Conservation (phyloP, 2,888 invertebrate species). For the Mesorhabditis sp. region DNA sequence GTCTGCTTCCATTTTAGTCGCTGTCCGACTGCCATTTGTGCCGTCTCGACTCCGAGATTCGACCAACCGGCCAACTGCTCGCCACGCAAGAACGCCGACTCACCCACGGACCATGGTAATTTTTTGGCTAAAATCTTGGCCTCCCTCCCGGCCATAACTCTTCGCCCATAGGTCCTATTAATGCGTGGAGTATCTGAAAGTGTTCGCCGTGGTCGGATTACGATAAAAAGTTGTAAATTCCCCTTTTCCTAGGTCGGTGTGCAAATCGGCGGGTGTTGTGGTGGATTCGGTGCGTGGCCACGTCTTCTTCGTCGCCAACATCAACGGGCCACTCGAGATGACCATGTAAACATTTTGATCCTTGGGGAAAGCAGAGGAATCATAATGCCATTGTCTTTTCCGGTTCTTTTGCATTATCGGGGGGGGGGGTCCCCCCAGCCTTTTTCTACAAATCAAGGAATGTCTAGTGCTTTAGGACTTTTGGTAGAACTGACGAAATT, state of each 20-base stretch:
- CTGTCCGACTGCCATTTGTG: constrained; percentile 9
- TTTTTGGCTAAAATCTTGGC: background rate
- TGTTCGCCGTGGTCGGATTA: too few species aligned
- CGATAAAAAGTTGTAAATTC: too few species aligned
- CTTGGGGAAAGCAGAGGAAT: too few species aligned
- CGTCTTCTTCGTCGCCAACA: constrained; percentile 48
- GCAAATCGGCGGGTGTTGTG: constrained; percentile 40
- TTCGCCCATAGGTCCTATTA: too few species aligned
- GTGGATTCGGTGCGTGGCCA: constrained; percentile 36
- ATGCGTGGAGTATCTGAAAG: too few species aligned
- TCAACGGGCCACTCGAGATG: constrained; percentile 32
- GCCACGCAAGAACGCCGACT: background rate
- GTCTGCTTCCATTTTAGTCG: constrained; percentile 19
- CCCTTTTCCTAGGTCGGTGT: constrained; percentile 24
- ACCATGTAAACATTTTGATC: constrained; percentile 31
- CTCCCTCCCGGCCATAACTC: too few species aligned
- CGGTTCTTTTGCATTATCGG: too few species aligned
- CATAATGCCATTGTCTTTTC: too few species aligned
- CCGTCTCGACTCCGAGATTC: constrained; percentile 2
- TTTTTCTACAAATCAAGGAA: too few species aligned
- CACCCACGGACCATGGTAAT: background rate
- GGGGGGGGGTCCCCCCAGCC: too few species aligned
- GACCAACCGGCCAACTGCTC: background rate
- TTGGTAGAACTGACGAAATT: too few species aligned
- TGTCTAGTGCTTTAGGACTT: too few species aligned